These are phyloP conservation scores for Microcebus ravelobensis DNA, from an alignment of 2,113 vertebrate species.

Conservation along the genomic window DNA sequence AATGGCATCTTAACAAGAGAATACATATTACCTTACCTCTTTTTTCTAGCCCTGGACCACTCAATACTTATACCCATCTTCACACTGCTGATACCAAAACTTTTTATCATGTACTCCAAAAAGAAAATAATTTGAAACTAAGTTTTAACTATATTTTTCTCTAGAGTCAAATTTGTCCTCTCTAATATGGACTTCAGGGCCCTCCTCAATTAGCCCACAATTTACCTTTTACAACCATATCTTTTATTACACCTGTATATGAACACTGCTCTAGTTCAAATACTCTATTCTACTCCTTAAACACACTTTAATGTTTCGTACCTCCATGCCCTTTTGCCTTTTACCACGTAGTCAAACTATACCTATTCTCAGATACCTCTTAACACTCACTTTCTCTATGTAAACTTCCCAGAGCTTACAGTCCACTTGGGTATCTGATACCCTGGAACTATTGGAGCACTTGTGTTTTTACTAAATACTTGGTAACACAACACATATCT, in stretches of 20 bases:
- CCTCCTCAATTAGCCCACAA: not conserved
- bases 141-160: not conserved
- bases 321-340: not conserved
- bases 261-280: not conserved
- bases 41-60: not conserved
- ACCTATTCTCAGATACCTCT: not conserved
- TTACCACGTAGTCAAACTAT: not conserved
- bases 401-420: not conserved
- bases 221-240: not conserved
- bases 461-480: not conserved
- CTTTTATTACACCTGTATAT: not conserved
- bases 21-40: not conserved
- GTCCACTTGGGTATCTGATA: not conserved
- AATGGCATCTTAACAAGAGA: not conserved
- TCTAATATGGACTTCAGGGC: not conserved
- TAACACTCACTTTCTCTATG: not conserved
- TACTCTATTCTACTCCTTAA: not conserved
- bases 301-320: not conserved
- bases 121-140: conserved; percentile 38
- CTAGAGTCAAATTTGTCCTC: not conserved
- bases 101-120: not conserved
- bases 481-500: not conserved
- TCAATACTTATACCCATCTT: not conserved
- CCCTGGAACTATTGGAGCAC: not conserved
- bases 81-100: not conserved